These are phyloP conservation scores for Ceryle rudis DNA, from an alignment of 2,797 vertebrate species.

Conservation along the genomic window DNA sequence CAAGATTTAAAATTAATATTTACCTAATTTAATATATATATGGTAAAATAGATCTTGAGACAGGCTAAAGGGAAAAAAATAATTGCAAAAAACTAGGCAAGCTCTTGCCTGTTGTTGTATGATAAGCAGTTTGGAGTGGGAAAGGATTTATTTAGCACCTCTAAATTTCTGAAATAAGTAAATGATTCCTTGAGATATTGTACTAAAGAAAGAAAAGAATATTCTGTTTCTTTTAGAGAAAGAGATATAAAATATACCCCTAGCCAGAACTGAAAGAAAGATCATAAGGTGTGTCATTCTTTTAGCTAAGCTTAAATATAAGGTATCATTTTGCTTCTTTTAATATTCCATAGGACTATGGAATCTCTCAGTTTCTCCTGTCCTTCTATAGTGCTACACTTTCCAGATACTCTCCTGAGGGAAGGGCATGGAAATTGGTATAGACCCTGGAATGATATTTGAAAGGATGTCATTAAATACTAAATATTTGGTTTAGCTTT, in stretches of 20 bases:
- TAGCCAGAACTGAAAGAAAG: background rate
- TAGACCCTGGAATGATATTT: fast-evolving
- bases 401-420: background rate
- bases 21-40: background rate
- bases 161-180: background rate
- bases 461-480: background rate
- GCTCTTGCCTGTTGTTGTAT: background rate
- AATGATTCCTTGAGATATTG: background rate
- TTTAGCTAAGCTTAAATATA: background rate
- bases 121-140: background rate
- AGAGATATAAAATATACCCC: background rate
- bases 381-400: background rate
- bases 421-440: background rate
- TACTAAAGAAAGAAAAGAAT: background rate
- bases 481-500: background rate
- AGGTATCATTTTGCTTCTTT: background rate
- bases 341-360: background rate
- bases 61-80: background rate
- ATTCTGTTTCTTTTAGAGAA: background rate
- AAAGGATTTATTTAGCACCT: background rate
- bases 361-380: background rate
- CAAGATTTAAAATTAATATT: background rate
- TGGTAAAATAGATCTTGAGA: background rate
- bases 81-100: fast-evolving
- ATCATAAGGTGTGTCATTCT: background rate